Evolutionary conservation across 2,113 vertebrate species (phyloP), one percentile per base, ranked within the genome.

Genomic region (Corapipo altera): DNA sequence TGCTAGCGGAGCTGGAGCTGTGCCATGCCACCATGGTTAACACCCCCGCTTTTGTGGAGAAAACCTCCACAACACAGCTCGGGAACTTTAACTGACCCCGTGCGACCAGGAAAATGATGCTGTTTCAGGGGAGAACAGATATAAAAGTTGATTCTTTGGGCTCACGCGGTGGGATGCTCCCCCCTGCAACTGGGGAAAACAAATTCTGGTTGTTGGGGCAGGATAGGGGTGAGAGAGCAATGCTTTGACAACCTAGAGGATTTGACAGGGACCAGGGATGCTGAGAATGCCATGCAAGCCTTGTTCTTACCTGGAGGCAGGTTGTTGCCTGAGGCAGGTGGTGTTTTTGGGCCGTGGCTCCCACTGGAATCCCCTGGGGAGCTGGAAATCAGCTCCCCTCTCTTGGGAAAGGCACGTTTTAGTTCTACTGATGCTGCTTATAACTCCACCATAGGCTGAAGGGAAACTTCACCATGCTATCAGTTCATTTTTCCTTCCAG

Each of bases 11-110:
- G 75, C 86, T 92, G 95, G 95, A 86, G 70, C 73, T 23, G 27
- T 67, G 86, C 95, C 91, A 74, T 83, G 86, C 91, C 89, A 91
- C 65, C 83, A 16, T 52, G 89, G 93, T 89, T 88, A 92, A 91
- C 84, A 87, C 70, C 87, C 91, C 73, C 6, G 22, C 88, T 92
- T 73, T 9, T 72, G 91, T 57, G 86, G 57, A 48, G 70, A 43
- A 81, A 95, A 10, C 39, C 65, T 66, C 89, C 65, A 2, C 73
- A 66, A 20, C 46, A 27, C 55, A 80, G 43, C 78, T 33, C 5
- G 2, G 71, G 79, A 85, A 32, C 86, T 91, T 61, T 20, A 71
- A 74, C 55, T 11, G 30, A 81, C 65, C 77, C n/a, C 39, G 28
- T 1, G 4, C 7, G 1, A 41, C 32, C 73, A 51, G 83, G 39